Evolutionary conservation across 2,797 vertebrate species (phyloP).

Genomic region (Dendrocincla tyrannina): DNA sequence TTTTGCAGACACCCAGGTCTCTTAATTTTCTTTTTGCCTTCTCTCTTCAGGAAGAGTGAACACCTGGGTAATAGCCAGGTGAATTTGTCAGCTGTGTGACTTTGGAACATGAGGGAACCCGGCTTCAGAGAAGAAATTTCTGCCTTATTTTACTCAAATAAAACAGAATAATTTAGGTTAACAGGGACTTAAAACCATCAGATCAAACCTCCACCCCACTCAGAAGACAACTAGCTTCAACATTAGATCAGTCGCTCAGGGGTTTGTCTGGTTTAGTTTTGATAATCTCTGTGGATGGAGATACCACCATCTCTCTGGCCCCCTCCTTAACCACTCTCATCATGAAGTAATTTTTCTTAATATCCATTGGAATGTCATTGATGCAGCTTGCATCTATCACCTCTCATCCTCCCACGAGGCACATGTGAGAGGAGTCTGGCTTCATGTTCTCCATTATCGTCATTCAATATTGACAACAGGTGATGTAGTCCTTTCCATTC

Average conservation of each 20-base stretch:
- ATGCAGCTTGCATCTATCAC: not conserved
- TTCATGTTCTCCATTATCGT: not conserved
- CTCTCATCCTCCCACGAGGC: not conserved
- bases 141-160: not conserved
- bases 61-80: not conserved
- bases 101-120: not conserved
- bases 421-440: not conserved
- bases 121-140: not conserved
- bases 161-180: not conserved
- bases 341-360: not conserved
- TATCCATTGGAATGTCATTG: not conserved
- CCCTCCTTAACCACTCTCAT: not conserved
- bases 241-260: not conserved
- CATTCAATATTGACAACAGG: not conserved
- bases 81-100: not conserved
- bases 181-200: not conserved
- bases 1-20: not conserved
- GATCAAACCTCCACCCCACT: not conserved
- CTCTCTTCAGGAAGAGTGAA: not conserved
- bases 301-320: not conserved
- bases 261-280: not conserved
- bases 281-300: not conserved
- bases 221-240: not conserved
- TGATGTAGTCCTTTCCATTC: not conserved
- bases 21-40: not conserved